Evolutionary conservation across 2,113 vertebrate species (phyloP).

Genomic region (Muntiacus reevesi): DNA sequence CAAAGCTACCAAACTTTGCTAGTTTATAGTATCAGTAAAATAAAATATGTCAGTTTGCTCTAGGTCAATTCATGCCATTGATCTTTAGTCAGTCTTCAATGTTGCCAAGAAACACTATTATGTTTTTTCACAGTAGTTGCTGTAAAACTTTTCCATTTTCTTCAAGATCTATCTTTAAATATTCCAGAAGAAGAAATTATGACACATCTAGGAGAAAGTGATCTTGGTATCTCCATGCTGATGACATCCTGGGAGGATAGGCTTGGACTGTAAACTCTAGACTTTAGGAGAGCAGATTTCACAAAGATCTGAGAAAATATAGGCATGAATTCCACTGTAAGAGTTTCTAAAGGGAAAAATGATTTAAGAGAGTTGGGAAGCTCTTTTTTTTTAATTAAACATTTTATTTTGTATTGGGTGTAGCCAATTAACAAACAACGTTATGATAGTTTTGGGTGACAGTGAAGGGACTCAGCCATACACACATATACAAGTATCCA

Average conservation of each 20-base stretch:
- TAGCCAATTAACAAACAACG: not conserved
- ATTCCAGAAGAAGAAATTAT: not conserved
- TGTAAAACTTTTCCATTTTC: conserved; percentile 1
- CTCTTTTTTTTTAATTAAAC: not conserved
- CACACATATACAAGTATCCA: not conserved
- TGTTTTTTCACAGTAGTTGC: not conserved
- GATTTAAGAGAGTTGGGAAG: conserved; percentile 37
- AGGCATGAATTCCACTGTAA: not conserved
- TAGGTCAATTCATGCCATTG: not conserved
- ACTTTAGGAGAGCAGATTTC: not conserved
- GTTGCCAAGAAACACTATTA: not conserved
- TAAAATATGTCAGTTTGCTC: not conserved
- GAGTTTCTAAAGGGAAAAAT: conserved; percentile 9
- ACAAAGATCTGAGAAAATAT: not conserved
- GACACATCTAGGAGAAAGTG: not conserved
- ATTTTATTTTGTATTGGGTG: not conserved
- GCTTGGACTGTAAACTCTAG: not conserved
- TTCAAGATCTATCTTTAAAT: conserved; percentile 10
- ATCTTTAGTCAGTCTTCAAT: not conserved
- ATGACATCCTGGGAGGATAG: not conserved
- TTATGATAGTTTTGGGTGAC: not conserved
- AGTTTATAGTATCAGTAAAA: not conserved
- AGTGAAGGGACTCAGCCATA: not conserved
- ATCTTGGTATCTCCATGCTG: not conserved
- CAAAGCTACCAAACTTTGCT: not conserved